Percentiles rank a stretch among this genome's conserved stretches.
These are phyloP conservation scores for Terrapene triunguis DNA, from an alignment of 2,113 vertebrate genomes.

Conservation along the genomic window DNA sequence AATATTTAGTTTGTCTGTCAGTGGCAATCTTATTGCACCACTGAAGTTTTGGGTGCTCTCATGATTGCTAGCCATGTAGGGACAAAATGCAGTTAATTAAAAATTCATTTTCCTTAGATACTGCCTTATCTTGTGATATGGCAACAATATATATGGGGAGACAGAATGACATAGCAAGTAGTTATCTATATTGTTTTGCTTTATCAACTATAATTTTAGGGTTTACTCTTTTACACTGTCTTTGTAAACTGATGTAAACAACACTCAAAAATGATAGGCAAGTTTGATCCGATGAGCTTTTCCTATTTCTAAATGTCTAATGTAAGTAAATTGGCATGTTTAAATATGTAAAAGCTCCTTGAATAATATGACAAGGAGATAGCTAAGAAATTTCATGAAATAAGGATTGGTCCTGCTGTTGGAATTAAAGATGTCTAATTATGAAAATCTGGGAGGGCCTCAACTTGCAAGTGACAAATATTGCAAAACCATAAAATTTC, in stretches of 20 bases:
- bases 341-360: neutral
- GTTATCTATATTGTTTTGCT: neutral
- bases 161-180: neutral
- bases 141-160: neutral
- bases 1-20: neutral
- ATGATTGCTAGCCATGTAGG: neutral
- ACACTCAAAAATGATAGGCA: neutral
- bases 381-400: neutral
- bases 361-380: neutral
- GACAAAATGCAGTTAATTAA: neutral
- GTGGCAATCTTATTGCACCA: neutral
- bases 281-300: neutral
- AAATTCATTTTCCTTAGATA: neutral
- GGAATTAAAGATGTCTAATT: neutral
- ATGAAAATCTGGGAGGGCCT: neutral
- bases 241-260: neutral
- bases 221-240: fast-evolving
- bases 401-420: neutral
- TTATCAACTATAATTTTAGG: neutral
- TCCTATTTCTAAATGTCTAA: neutral
- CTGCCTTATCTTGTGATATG: neutral
- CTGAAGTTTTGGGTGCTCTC: neutral
- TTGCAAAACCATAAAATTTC: neutral
- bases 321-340: neutral
- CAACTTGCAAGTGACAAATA: neutral